Evolutionary conservation across 2,113 vertebrate species (phyloP).

Genomic region (Coregonus clupeaformis): DNA sequence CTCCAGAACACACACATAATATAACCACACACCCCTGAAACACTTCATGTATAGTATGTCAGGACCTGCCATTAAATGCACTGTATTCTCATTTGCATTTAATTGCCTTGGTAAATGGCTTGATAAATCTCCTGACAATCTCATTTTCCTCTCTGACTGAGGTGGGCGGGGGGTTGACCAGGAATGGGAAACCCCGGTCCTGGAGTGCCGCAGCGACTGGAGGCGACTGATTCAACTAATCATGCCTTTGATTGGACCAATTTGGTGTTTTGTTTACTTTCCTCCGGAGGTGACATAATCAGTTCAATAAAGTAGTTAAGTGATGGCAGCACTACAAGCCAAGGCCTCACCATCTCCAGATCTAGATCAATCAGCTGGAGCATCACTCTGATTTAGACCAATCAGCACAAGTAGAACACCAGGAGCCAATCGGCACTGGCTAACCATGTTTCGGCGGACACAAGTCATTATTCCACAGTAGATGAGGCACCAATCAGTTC

Average conservation of each 20-base stretch:
- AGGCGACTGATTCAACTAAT: conserved; percentile 58
- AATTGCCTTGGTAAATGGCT: conserved; percentile 5
- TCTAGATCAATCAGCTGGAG: conserved; percentile 55
- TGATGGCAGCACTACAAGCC: conserved; percentile 25
- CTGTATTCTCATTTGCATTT: background rate
- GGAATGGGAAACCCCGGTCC: background rate
- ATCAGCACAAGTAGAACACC: conserved; percentile 53
- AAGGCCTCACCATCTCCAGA: conserved; percentile 26
- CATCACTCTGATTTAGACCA: conserved; percentile 39
- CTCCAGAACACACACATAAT: background rate
- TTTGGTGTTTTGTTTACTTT: conserved; percentile 27
- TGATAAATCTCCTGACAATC: conserved; percentile 22
- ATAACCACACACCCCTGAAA: background rate
- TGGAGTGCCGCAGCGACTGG: conserved; percentile 11
- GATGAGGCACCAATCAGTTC: background rate
- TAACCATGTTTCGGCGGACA: background rate
- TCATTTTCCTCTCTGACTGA: background rate
- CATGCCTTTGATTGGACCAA: conserved; percentile 63
- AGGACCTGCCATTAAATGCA: background rate
- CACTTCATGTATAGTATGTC: background rate
- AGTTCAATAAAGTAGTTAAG: conserved; percentile 51
- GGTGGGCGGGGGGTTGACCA: background rate
- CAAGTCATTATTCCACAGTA: background rate
- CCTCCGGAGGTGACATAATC: conserved; percentile 54
- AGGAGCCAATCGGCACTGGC: conserved; percentile 53